These are phyloP conservation scores for Acanthis flammea DNA, from an alignment of 2,797 vertebrate genomes.

Conservation along the genomic window DNA sequence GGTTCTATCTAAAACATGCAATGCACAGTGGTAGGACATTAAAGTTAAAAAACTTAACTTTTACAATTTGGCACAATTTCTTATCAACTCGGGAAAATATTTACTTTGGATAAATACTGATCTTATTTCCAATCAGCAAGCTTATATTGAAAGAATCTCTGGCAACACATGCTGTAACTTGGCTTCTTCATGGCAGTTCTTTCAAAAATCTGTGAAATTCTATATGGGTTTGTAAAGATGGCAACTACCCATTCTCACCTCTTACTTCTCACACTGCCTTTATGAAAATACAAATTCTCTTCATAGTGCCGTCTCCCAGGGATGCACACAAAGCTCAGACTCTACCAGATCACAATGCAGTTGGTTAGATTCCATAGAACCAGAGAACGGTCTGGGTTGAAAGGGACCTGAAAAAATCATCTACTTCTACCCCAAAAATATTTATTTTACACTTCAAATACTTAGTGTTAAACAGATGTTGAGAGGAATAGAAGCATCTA, in stretches of 20 bases:
- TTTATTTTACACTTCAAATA: neutral
- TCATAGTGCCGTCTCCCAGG: neutral
- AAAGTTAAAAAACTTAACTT: neutral
- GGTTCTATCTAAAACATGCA: neutral
- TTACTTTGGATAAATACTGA: neutral
- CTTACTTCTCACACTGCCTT: neutral
- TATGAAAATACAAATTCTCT: neutral
- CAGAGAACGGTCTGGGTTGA: neutral
- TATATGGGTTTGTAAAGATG: neutral
- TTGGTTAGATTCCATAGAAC: neutral
- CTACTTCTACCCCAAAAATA: neutral
- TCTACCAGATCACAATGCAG: neutral
- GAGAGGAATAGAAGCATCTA: neutral
- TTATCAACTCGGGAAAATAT: neutral
- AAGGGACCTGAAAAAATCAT: neutral
- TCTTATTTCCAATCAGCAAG: neutral
- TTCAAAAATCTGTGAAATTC: neutral
- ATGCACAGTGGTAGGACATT: neutral
- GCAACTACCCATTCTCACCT: neutral
- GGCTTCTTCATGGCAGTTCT: neutral
- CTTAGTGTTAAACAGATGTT: neutral
- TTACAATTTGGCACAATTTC: neutral
- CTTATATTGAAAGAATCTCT: neutral
- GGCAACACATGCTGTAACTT: neutral
- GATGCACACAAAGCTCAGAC: neutral